Conservation (phyloP, 2,888 invertebrate genomes). For the Scaeva pyrastri region DNA sequence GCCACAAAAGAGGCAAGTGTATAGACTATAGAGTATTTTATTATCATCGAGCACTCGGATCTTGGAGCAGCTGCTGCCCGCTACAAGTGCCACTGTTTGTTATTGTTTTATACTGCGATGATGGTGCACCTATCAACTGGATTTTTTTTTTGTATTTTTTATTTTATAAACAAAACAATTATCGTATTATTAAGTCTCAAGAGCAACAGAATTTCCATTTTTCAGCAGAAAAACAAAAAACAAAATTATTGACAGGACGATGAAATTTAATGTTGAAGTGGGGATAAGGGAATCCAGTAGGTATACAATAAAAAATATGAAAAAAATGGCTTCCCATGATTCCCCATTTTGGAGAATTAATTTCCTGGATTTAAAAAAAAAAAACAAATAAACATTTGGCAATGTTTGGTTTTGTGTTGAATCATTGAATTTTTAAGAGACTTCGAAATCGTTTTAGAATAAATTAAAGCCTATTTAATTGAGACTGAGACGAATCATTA, state of each 20-base stretch:
- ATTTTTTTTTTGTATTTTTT: conserved; percentile 35
- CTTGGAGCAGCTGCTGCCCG: background rate
- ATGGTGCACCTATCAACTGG: conserved; percentile 50
- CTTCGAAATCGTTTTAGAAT: no score
- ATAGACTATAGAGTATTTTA: background rate
- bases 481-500: no score
- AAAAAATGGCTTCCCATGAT: no score
- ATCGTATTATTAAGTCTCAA: conserved; percentile 33
- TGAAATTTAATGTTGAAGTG: background rate
- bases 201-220: conserved; percentile 24
- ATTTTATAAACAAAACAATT: conserved; percentile 51
- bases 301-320: no score
- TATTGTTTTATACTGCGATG: background rate
- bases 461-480: no score
- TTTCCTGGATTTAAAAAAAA: no score
- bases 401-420: no score
- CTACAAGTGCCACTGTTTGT: conserved; percentile 47
- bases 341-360: no score
- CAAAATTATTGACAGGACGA: conserved; percentile 15
- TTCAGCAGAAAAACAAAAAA: background rate
- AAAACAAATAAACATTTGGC: no score
- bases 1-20: conserved; percentile 32
- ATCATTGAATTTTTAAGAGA: no score
- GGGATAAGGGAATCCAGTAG: no score
- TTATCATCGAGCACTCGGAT: conserved; percentile 48